Percentiles rank a stretch among this genome's conserved stretches.
Evolutionary conservation across 2,113 vertebrate species (phyloP).

Genomic region (Megaceryle torquata): DNA sequence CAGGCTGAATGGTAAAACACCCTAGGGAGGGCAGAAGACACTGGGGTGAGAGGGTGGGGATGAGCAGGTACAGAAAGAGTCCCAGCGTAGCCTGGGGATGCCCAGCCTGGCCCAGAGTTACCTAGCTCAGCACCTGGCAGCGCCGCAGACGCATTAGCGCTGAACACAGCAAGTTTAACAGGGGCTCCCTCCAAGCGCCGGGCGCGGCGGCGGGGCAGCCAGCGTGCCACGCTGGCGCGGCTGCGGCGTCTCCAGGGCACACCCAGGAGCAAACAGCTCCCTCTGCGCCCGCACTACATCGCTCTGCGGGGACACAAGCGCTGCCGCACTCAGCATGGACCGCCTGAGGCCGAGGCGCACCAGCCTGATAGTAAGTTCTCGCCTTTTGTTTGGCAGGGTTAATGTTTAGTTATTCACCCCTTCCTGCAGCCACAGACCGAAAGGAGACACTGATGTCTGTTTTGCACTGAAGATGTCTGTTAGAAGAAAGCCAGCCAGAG

Average conservation of each 20-base stretch:
- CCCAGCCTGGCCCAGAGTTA: neutral
- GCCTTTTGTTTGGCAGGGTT: neutral
- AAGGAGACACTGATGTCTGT: neutral
- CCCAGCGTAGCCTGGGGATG: neutral
- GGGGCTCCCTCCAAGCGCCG: neutral
- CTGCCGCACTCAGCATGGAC: neutral
- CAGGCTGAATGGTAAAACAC: neutral
- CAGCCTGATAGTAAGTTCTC: neutral
- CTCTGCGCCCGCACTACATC: neutral
- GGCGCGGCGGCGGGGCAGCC: neutral
- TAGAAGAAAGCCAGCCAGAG: neutral
- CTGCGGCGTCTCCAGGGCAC: neutral
- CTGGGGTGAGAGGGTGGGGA: neutral
- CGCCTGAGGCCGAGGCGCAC: neutral
- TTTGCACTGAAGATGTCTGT: neutral
- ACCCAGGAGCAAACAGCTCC: neutral
- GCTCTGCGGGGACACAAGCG: accelerated
- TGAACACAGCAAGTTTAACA: neutral
- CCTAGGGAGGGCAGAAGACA: neutral
- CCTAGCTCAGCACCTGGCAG: slow-evolving; percentile 36
- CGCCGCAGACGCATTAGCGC: neutral
- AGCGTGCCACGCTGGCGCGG: accelerated
- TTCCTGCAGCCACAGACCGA: neutral
- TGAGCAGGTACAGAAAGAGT: neutral
- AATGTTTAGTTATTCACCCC: neutral